These are phyloP conservation scores for Crossaster papposus DNA, from an alignment of 53 echinoderm and acorn worm species.

Conservation along the genomic window DNA sequence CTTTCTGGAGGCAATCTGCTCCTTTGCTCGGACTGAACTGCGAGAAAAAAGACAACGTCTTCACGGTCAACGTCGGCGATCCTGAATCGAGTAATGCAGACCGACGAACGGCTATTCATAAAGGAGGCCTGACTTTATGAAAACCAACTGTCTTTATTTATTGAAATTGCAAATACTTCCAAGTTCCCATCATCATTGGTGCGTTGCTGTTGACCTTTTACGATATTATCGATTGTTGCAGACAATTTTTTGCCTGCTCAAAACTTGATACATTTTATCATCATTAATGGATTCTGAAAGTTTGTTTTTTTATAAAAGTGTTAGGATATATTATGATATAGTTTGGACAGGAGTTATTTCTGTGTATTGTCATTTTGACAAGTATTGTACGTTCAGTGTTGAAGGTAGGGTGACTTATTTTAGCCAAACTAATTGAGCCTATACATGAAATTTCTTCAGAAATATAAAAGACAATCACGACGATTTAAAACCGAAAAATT, in stretches of 20 bases:
- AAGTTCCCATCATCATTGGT: conserved; percentile 19
- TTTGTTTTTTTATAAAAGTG: neutral
- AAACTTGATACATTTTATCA: conserved; percentile 19
- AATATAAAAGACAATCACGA: neutral
- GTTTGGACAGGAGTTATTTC: neutral
- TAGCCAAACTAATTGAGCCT: neutral
- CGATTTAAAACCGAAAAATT: too few relatives aligned
- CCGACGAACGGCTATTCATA: conserved; percentile 29
- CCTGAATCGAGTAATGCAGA: conserved; percentile 25
- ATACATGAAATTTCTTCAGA: neutral
- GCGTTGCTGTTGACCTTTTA: conserved; percentile 12
- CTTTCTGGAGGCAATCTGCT: conserved; percentile 70
- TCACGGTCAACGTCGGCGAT: conserved; percentile 48
- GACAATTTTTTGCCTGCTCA: neutral
- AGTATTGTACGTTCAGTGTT: neutral
- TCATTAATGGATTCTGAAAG: neutral
- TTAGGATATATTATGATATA: neutral
- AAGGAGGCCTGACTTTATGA: conserved; percentile 40
- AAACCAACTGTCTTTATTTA: neutral
- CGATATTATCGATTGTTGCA: neutral
- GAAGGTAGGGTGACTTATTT: neutral
- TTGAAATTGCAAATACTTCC: conserved; percentile 3
- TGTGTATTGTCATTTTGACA: neutral
- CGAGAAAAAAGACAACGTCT: conserved; percentile 45
- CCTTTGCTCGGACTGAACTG: conserved; percentile 56